A percentile compares a stretch with the other conserved stretches of the same genome.
Conservation (phyloP, 2,888 invertebrate genomes). For the Oscheius myriophilus region DNA sequence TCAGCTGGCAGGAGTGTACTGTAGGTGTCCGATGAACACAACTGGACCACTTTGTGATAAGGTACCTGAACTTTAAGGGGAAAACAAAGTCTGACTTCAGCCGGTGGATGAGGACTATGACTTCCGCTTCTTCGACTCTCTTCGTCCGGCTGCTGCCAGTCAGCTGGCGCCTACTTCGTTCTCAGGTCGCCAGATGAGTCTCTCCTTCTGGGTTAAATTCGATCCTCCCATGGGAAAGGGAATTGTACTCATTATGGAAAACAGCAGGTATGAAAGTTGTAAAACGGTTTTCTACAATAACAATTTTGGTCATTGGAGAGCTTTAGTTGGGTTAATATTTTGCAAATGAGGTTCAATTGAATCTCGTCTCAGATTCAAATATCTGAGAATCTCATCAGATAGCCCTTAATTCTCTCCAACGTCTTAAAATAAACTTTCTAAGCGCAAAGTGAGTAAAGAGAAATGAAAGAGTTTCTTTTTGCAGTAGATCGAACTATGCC, state of each 20-base stretch:
- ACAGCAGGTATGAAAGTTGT: slow-evolving; percentile 23
- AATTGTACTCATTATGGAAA: slow-evolving; percentile 85
- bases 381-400: no score
- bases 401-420: no score
- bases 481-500: slow-evolving; percentile 18
- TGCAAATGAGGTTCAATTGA: no score
- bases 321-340: no score
- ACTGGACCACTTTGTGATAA: slow-evolving; percentile 96
- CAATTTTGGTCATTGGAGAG: no score
- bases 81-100: slow-evolving; percentile 52
- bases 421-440: background rate
- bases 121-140: slow-evolving; percentile 88
- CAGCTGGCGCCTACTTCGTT: slow-evolving; percentile 85
- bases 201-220: slow-evolving; percentile 96
- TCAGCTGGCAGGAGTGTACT: slow-evolving; percentile 83
- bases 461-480: background rate
- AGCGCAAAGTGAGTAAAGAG: slow-evolving; percentile 71
- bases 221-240: slow-evolving; percentile 81
- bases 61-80: slow-evolving; percentile 14
- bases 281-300: no score
- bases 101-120: slow-evolving; percentile 95
- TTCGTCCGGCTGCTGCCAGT: slow-evolving; percentile 87
- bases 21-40: slow-evolving; percentile 94
- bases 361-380: no score
- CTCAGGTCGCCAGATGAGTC: slow-evolving; percentile 80